Conservation (phyloP, 2,113 vertebrate genomes). For the Daboia siamensis region DNA sequence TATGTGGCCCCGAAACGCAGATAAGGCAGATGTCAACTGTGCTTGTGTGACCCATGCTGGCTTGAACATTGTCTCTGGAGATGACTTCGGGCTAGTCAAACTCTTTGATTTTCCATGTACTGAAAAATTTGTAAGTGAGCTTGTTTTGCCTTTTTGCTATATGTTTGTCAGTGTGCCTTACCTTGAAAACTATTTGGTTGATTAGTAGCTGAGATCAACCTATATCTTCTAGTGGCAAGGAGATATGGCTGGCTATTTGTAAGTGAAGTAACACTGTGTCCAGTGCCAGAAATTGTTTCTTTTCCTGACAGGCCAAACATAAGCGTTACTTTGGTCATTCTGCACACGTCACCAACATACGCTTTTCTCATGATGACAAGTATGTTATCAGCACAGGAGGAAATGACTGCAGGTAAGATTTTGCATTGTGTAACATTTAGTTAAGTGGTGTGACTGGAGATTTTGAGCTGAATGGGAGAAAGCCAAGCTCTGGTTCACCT, state of each 20-base stretch:
- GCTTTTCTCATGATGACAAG: slow-evolving; percentile 92
- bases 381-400: slow-evolving; percentile 90
- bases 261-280: background rate
- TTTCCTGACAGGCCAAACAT: slow-evolving; percentile 84
- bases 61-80: slow-evolving; percentile 87
- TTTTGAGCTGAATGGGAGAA: background rate
- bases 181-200: background rate
- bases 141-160: background rate
- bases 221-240: background rate
- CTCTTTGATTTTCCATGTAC: slow-evolving; percentile 95
- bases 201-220: background rate
- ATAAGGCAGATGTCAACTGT: slow-evolving; percentile 92
- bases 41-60: slow-evolving; percentile 90
- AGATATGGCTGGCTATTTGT: background rate
- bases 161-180: background rate
- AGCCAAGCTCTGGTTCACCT: background rate
- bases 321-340: slow-evolving; percentile 96
- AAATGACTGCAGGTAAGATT: slow-evolving; percentile 88
- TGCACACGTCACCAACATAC: slow-evolving; percentile 90
- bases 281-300: background rate
- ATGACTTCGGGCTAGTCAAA: slow-evolving; percentile 95
- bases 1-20: slow-evolving; percentile 91
- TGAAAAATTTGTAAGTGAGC: slow-evolving; percentile 90
- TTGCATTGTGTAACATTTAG: background rate
- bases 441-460: background rate